Conservation (phyloP, 2,797 vertebrate genomes). For the Sitta carolinensis region DNA sequence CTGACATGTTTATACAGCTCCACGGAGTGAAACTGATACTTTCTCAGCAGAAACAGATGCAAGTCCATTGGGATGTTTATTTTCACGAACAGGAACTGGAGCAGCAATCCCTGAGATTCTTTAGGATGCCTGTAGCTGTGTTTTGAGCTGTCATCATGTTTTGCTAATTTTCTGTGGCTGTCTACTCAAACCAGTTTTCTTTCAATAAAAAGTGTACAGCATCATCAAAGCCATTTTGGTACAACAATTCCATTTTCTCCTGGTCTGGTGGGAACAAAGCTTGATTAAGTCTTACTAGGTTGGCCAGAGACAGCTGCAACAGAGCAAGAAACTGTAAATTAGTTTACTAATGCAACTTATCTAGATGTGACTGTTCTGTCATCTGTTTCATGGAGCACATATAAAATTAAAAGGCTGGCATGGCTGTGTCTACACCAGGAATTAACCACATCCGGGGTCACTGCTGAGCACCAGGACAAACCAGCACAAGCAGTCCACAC, state of each 20-base stretch:
- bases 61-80: not conserved
- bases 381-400: not conserved
- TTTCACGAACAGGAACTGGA: not conserved
- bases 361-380: not conserved
- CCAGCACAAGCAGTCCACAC: not conserved
- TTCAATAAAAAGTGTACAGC: slow-evolving; percentile 78
- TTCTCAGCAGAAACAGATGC: not conserved
- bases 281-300: slow-evolving; percentile 82
- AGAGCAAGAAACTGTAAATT: slow-evolving; percentile 16
- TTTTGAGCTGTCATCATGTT: not conserved
- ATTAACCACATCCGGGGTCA: not conserved
- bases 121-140: not conserved
- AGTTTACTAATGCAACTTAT: not conserved
- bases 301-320: slow-evolving; percentile 81
- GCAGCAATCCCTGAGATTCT: not conserved
- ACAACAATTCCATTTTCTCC: slow-evolving; percentile 74
- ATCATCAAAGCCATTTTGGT: slow-evolving; percentile 81
- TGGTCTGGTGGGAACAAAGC: slow-evolving; percentile 84
- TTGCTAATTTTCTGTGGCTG: not conserved
- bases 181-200: slow-evolving; percentile 77
- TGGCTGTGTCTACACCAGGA: not conserved
- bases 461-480: not conserved
- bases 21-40: not conserved
- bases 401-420: not conserved
- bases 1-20: not conserved